Evolutionary conservation across 1,140 invertebrate species (phyloP), one percentile per base, ranked within the genome.

Genomic region (Drosophila guanche): DNA sequence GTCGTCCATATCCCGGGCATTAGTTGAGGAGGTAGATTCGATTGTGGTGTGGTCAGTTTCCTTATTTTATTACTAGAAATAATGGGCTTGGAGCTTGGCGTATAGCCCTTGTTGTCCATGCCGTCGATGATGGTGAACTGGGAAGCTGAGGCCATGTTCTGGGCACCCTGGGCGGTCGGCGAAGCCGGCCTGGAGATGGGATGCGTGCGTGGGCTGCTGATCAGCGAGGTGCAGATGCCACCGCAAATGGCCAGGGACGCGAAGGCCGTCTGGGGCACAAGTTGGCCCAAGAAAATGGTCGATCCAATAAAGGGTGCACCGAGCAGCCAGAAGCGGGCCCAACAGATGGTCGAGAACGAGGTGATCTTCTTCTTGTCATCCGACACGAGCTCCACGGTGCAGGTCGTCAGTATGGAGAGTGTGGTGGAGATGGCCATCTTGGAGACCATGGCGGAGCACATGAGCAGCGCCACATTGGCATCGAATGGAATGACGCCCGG

Each of bases 1-100:
- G 89, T 90, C 51, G 90, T 91, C 90, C 90, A 91, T 76, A 91
- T 79, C 63, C 90, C 90, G 53, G 90, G 80, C 83, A 89, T 86
- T 16, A 91, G 57, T 73, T 90, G 80, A 51, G 86, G 90, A 76
- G 90, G 90, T 84, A 91, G 78, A 90, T 91, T 91, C 33, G 89
- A 81, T 78, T 90, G 83, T 45, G 83, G 83, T 62, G 62, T 74
- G 58, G 79, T 76, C 61, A 90, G 52, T 74, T 90, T 90, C 48
- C 54, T 63, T 54, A 88, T 71, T 46, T 75, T 60, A 70, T 73
- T 89, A 47, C 57, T 84, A 41, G 76, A 53, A 41, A 73, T 72
- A 42, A 90, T 90, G 7, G 79, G 72, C 52, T 66, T 66, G 0
- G 76, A 43, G 25, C 66, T 88, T 27, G 79, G 72, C 16, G 58